Percentiles rank a stretch among this genome's conserved stretches.
Conservation (phyloP, 2,888 invertebrate species). For the Tipula lateralis region DNA sequence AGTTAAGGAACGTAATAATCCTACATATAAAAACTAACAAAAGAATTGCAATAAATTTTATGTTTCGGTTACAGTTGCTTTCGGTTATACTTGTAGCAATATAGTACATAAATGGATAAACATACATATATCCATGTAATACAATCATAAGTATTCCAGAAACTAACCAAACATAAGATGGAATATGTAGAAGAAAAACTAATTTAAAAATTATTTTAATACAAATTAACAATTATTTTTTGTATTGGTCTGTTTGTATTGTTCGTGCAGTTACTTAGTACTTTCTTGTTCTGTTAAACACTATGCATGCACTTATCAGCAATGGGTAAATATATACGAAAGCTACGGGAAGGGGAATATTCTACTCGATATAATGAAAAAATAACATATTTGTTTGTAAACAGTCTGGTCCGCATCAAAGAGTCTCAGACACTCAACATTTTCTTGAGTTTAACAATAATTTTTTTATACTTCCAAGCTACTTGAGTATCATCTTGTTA, state of each 20-base stretch:
- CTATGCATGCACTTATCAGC: background rate
- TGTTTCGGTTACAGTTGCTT: background rate
- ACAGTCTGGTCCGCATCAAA: background rate
- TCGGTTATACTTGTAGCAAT: background rate
- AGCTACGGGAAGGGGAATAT: too few species aligned
- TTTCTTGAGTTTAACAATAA: too few species aligned
- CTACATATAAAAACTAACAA: background rate
- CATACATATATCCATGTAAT: background rate
- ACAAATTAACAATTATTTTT: background rate
- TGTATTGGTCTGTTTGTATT: background rate
- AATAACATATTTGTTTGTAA: background rate
- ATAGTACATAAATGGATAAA: background rate
- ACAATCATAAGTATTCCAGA: background rate
- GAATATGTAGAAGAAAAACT: background rate
- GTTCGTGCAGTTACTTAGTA: background rate
- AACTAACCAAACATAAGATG: background rate
- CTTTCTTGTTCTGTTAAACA: background rate
- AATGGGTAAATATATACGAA: background rate
- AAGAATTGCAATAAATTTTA: background rate
- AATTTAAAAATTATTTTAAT: constrained; percentile 5
- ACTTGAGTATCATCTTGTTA: too few species aligned
- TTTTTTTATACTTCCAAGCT: too few species aligned
- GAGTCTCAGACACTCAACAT: background rate
- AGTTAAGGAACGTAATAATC: background rate
- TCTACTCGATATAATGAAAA: background rate